Base-by-base conservation (phyloP, 2,888 invertebrate genomes). In the Pelosia muscerda region DNA sequence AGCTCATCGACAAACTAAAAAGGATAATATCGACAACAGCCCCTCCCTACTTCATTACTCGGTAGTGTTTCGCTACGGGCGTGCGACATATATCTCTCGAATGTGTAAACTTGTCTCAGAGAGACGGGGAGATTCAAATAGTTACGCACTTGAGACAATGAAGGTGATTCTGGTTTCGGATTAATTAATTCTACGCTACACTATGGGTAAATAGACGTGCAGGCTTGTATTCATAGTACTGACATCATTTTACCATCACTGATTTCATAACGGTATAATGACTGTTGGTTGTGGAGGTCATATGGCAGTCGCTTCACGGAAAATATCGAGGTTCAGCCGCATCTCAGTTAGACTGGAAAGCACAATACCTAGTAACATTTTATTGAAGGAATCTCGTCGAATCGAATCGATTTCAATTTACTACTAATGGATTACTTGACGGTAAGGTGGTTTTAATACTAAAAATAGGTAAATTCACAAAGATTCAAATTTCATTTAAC, bases 141-240 rank as follows among this genome's bases (percentile, higher is more conserved):
- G 83, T 81, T 81, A 81, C 81, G 81, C 75, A 81, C 73, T 78
- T 73, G 63, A 75, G 70, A 81, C 83, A 81, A 81, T 76, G 77
- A 81, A 75, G 78, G 81, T 82, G 83, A 77, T 79, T 77, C 75
- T 75, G 71, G 68, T 74, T 67, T 65, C 56, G 75, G 76, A 83
- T 83, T 83, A 81, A 83, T 83, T 83, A 83, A 83, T 83, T 80
- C 77, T 72, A 71, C 73, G 66, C 71, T 65, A 65, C 69, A 55
- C 74, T 38, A 28, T 62, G 74, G 78, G 76, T 80, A 78, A 76
- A 80, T 75, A 77, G 62, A 68, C 15, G 53, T 59, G 65, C 22
- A 58, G 34, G 0, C 54, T 42, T 61, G 57, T 71, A 81, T 79
- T 59, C 65, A 56, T 79, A 81, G 81, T 61, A 13, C 9, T 2